Evolutionary conservation across 2,113 vertebrate genomes (phyloP).

Genomic region (Ptyas mucosa): DNA sequence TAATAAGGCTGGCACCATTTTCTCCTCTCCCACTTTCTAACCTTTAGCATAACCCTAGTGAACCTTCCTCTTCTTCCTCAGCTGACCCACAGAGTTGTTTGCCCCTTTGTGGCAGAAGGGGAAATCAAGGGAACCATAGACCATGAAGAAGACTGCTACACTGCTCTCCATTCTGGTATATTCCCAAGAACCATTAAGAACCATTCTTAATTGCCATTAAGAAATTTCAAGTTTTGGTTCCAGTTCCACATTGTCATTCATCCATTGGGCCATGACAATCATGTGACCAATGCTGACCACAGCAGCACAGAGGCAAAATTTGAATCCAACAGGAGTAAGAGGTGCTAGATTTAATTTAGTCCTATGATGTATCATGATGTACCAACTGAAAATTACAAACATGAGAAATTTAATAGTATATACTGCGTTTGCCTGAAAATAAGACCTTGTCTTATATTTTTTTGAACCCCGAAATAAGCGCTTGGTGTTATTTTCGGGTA

Average conservation of each 20-base stretch:
- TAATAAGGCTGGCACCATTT: background rate
- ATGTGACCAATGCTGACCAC: background rate
- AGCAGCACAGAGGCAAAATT: background rate
- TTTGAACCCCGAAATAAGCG: too few relatives aligned
- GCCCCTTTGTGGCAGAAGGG: background rate
- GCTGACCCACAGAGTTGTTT: background rate
- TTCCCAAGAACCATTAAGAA: background rate
- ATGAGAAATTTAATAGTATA: background rate
- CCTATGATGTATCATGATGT: background rate
- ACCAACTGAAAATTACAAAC: background rate
- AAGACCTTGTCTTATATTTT: too few relatives aligned
- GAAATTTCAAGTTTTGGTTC: background rate
- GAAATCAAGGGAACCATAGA: background rate
- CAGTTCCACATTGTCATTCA: background rate
- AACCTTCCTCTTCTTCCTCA: background rate
- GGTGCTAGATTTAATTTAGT: background rate
- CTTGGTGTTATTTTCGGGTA: too few relatives aligned
- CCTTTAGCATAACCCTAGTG: background rate
- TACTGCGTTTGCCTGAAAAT: too few relatives aligned
- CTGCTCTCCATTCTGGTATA: background rate
- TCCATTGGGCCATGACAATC: background rate
- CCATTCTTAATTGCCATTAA: background rate
- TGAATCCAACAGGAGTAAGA: background rate
- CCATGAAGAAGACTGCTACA: background rate
- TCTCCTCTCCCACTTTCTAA: background rate